Evolutionary conservation across 2,888 invertebrate genomes (phyloP).

Genomic region (Hydrotaea diabolus): DNA sequence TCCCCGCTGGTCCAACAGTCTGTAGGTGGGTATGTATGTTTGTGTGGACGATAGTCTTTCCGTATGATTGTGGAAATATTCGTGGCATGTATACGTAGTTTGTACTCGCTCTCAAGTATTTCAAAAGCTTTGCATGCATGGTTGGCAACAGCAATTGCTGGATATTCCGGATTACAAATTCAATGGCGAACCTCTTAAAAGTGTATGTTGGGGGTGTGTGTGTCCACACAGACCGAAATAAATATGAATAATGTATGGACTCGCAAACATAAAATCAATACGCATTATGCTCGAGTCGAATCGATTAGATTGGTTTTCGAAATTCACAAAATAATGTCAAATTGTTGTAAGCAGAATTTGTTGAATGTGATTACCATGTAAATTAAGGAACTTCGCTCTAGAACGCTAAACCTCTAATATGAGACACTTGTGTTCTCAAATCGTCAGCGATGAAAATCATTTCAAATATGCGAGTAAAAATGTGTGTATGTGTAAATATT

Average conservation of each 20-base stretch:
- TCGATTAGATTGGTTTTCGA: background rate
- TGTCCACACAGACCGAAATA: background rate
- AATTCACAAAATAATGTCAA: background rate
- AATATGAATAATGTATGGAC: background rate
- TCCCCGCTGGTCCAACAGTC: background rate
- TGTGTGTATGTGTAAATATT: too few relatives aligned
- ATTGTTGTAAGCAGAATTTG: too few relatives aligned
- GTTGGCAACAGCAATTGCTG: conserved; percentile 1
- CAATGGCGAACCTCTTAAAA: background rate
- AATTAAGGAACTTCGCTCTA: too few relatives aligned
- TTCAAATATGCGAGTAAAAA: too few relatives aligned
- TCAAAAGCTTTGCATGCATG: background rate
- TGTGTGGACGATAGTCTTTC: background rate
- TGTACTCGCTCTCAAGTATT: background rate
- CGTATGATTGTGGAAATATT: background rate
- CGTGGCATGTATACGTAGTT: background rate
- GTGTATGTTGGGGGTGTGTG: background rate
- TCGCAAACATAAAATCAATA: background rate
- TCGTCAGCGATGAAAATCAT: too few relatives aligned
- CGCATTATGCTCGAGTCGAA: background rate
- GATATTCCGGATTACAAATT: conserved; percentile 1
- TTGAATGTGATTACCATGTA: too few relatives aligned
- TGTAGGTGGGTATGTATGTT: background rate
- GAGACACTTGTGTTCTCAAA: too few relatives aligned
- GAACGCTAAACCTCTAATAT: too few relatives aligned